Evolutionary conservation across 2,113 vertebrate species (phyloP), one percentile per base, ranked within the genome.

Genomic region (Lota lota): DNA sequence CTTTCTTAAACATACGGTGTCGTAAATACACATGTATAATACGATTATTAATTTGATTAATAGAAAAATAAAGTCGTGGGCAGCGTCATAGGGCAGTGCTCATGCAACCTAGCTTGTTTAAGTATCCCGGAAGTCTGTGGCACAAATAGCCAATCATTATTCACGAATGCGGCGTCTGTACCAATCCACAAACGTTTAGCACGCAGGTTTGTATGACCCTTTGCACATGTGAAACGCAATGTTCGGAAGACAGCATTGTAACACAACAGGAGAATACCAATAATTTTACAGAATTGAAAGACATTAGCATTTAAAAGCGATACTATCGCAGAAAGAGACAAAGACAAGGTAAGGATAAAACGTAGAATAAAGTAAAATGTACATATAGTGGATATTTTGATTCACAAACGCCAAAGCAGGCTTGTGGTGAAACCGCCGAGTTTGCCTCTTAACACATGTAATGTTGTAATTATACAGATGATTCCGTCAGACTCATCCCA

Each of bases 141-240:
- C 40, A 14, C 1, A 12, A 10, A 0, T 0, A 70, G 1, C 86
- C 81, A 90, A 86, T 88, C 72, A 61, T 0, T 0, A 15, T 11
- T 64, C 57, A 67, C 10, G 0, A 0, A 0, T 2, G 0, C 12
- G 0, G 4, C 21, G 2, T 63, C 20, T 65, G 0, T 21, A 18
- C 88, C 83, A 85, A 86, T 83, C 72, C 33, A 57, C 12, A 11
- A 58, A 4, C 11, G 22, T 81, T 18, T 10, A 17, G 67, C 67
- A 1, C 1, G 5, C 0, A 36, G 74, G 84, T 18, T 85, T 33
- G 1, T 2, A 22, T 73, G 40, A 67, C 83, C 82, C 81, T n/a
- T 51, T 67, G 75, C 87, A 87, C 89, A 88, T 82, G 88, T 86
- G 87, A 59, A 73, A 58, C 40, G 40, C 40, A 14, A 12, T 47